Conservation (phyloP, 2,888 invertebrate species). For the Spatulosminthurus flaviceps region DNA sequence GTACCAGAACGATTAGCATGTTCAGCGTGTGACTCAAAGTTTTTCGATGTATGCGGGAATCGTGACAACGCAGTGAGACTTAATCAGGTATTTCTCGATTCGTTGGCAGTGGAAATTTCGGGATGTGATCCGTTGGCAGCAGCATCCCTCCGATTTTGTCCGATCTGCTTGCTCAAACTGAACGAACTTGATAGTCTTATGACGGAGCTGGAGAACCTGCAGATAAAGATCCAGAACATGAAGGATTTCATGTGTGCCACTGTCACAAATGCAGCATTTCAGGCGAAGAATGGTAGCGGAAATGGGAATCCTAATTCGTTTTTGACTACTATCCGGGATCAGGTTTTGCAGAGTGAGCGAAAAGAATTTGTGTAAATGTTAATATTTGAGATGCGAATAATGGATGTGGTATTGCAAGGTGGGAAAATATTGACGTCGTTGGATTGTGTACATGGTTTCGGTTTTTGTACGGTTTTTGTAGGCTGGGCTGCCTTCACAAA, state of each 20-base stretch:
- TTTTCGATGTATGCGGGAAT: not conserved
- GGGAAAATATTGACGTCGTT: not conserved
- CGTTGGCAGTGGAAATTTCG: not conserved
- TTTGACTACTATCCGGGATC: not conserved
- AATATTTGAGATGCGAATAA: not conserved
- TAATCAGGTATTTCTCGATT: conserved; percentile 16
- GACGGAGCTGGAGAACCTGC: conserved; percentile 16
- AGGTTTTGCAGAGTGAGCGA: conserved; percentile 37
- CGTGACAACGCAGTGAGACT: conserved; percentile 21
- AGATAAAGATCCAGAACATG: conserved; percentile 2
- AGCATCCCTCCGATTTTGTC: conserved; percentile 25
- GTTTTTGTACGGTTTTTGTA: not conserved
- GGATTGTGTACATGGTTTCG: not conserved
- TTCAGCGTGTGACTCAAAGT: conserved; percentile 20
- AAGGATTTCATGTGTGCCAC: conserved; percentile 27
- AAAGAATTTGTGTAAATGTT: too few species aligned
- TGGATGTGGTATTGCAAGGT: not conserved
- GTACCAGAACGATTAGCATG: not conserved
- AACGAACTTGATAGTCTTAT: conserved; percentile 24
- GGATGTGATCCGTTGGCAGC: not conserved
- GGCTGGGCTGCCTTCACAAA: not conserved
- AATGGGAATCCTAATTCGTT: not conserved
- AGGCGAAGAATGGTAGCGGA: conserved; percentile 2
- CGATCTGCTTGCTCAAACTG: not conserved
- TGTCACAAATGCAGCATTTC: conserved; percentile 9